phyloP scores from a whole-genome alignment of 2,113 vertebrate species.

The Ailurus styani region DNA sequence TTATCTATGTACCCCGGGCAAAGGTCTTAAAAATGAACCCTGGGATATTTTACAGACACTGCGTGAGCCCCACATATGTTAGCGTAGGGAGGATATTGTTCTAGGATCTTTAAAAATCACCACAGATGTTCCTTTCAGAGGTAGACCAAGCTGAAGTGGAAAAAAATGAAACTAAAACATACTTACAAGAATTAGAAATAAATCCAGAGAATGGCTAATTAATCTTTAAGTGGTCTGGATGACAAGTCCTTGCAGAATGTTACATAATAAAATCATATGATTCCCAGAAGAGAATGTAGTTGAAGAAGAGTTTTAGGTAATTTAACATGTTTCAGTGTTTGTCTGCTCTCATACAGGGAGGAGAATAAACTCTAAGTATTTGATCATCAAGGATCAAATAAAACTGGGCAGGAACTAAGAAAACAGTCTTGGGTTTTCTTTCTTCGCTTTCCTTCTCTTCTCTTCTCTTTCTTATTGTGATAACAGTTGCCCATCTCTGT shows the following conservation, averaged over 20 bases:
- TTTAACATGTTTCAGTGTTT: conserved; percentile 48
- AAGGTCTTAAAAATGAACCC: neutral
- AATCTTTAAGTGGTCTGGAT: neutral
- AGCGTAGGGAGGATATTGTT: neutral
- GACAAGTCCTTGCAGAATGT: neutral
- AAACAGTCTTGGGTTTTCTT: neutral
- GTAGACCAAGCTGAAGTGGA: neutral
- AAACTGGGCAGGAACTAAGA: neutral
- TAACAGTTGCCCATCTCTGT: neutral
- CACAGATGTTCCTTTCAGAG: neutral
- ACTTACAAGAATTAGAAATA: neutral
- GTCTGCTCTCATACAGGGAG: neutral
- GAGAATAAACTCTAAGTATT: conserved; percentile 35
- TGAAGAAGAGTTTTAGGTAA: conserved; percentile 18
- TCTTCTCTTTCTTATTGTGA: neutral
- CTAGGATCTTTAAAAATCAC: neutral
- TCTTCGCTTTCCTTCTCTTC: neutral
- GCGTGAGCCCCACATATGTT: accelerated
- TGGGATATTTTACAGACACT: neutral
- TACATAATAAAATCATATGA: conserved; percentile 35
- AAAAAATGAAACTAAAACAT: neutral
- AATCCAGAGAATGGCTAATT: neutral
- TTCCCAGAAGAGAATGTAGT: conserved; percentile 20
- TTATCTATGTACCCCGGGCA: neutral
- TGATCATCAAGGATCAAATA: conserved; percentile 28